These are phyloP conservation scores for Poicephalus meyeri DNA, from an alignment of 2,113 vertebrate genomes.

Conservation along the genomic window DNA sequence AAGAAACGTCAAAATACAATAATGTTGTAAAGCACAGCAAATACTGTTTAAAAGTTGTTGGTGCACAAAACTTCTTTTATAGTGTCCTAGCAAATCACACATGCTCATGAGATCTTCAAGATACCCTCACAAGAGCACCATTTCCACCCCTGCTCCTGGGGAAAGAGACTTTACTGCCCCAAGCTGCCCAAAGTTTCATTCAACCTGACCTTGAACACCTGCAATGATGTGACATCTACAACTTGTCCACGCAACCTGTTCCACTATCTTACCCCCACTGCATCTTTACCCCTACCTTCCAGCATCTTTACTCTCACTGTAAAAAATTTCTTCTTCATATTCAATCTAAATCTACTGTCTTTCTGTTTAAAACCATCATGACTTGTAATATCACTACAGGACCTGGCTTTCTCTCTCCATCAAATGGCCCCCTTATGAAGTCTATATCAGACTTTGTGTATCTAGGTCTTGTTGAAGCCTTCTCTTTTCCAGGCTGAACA, in stretches of 20 bases:
- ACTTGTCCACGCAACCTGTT: not conserved
- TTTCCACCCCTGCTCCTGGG: fast-evolving
- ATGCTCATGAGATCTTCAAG: not conserved
- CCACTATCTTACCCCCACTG: not conserved
- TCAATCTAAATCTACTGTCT: not conserved
- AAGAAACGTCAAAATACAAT: not conserved
- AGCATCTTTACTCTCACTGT: not conserved
- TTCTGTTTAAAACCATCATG: not conserved
- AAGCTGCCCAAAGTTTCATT: not conserved
- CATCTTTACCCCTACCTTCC: not conserved
- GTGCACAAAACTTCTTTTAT: not conserved
- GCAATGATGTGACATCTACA: not conserved
- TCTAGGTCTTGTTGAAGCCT: not conserved
- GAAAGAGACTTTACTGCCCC: not conserved
- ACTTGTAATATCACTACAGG: not conserved
- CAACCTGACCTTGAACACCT: not conserved
- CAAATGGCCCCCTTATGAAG: not conserved
- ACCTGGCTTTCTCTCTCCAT: not conserved
- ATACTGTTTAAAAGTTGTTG: not conserved
- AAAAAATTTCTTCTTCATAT: not conserved
- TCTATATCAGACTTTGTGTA: not conserved
- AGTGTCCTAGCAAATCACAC: not conserved
- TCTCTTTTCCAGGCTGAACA: not conserved
- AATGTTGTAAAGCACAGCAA: not conserved
- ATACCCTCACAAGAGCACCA: not conserved